A percentile compares a stretch with the other conserved stretches of the same genome.
Evolutionary conservation across 2,888 invertebrate genomes (phyloP).

Genomic region (Byasa hedistus): DNA sequence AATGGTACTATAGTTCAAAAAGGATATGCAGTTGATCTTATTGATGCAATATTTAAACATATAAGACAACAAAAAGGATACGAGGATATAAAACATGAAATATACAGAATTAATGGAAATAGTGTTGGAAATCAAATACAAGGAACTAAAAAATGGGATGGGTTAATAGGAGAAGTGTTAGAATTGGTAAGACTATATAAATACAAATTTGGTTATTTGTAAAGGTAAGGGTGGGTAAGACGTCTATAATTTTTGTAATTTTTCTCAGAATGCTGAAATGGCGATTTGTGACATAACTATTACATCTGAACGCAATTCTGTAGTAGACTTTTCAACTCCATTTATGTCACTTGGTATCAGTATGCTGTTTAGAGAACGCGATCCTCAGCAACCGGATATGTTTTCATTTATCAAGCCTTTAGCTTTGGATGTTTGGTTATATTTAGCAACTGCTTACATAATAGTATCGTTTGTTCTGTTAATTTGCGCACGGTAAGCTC

Average conservation of each 20-base stretch:
- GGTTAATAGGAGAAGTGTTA: slow-evolving; percentile 85
- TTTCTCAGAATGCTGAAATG: slow-evolving; percentile 89
- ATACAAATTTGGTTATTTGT: neutral
- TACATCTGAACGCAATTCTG: slow-evolving; percentile 90
- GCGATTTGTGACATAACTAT: slow-evolving; percentile 97
- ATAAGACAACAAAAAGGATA: slow-evolving; percentile 47
- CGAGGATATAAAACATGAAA: slow-evolving; percentile 79
- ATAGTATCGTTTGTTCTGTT: slow-evolving; percentile 90
- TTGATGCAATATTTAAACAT: slow-evolving; percentile 82
- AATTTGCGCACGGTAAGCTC: slow-evolving; percentile 85
- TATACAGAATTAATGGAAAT: slow-evolving; percentile 83
- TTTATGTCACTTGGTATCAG: slow-evolving; percentile 97
- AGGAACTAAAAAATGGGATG: slow-evolving; percentile 87
- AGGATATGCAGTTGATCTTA: slow-evolving; percentile 93
- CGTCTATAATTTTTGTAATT: neutral
- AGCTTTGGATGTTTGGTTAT: slow-evolving; percentile 91
- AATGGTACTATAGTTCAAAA: slow-evolving; percentile 76
- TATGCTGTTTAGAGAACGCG: slow-evolving; percentile 89
- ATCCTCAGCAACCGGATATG: slow-evolving; percentile 86
- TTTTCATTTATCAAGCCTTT: slow-evolving; percentile 94
- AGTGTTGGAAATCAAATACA: slow-evolving; percentile 83
- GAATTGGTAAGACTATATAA: slow-evolving; percentile 81
- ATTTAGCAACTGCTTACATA: slow-evolving; percentile 90
- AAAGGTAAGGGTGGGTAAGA: too few relatives aligned
- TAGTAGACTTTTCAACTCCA: slow-evolving; percentile 96